Evolutionary conservation across 1,140 invertebrate genomes (phyloP), one percentile per base, ranked within the genome.

Genomic region (Drosophila aff.): DNA sequence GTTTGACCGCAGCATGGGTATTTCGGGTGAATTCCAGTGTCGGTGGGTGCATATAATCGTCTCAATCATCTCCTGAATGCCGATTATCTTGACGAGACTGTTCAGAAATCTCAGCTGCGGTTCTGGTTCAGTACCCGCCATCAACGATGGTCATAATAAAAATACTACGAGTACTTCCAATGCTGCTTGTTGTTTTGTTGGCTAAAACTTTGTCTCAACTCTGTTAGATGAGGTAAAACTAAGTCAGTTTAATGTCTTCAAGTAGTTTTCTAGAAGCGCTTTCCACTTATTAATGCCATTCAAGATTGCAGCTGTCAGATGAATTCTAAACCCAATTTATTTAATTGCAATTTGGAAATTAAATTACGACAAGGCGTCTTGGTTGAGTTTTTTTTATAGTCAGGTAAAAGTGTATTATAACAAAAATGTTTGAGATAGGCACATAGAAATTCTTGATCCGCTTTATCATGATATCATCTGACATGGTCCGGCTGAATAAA

Each of bases 341-440:
- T 33, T n/a, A 43, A 64, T 31, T 64, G 18, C 38, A 60, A 23
- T 33, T 33, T 59, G 9, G 2, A n/a, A 23, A 61, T 61, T 33
- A 36, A 15, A 36, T 5, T 36, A 21, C 2, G 7, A 16, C 3
- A 10, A 36, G 1, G 8, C 4, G 52, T 23, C 4, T 6, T 9
- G 8, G 18, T 15, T 0, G 26, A 16, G 16, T 1, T 10, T 16
- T 23, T 26, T 15, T 26, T 15, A 11, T 44, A 44, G n/a, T 2
- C 4, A 10, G n/a, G 0, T 43, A 4, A 10, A n/a, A 9, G n/a
- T 43, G 41, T n/a, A 41, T n/a, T 41, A 16, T 40, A 26, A 6
- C 26, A 4, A 26, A 26, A 26, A 26, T 26, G 4, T 4, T 26
- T 26, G 26, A 26, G 26, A 26, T 26, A 26, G 26, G 26, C 26